These are phyloP conservation scores for Dipodomys stephensi DNA, from an alignment of 2,113 vertebrate genomes.

Conservation along the genomic window DNA sequence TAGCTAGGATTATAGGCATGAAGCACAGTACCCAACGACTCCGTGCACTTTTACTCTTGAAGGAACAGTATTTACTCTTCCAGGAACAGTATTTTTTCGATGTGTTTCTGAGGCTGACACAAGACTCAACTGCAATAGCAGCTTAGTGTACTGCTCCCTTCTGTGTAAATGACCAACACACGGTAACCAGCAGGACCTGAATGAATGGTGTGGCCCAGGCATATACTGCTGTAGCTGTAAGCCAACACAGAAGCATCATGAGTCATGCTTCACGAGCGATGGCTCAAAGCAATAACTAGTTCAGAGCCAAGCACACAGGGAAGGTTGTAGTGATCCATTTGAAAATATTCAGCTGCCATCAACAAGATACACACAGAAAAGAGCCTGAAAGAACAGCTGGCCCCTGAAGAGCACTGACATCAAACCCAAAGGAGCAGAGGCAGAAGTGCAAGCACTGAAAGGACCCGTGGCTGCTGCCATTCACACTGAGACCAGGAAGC, in stretches of 20 bases:
- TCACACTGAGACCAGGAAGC: no score
- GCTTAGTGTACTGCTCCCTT: neutral
- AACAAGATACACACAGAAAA: neutral
- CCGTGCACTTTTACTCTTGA: no score
- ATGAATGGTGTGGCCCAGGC: accelerated
- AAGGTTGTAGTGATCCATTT: neutral
- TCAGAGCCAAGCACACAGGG: neutral
- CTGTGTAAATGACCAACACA: neutral
- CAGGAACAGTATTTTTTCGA: neutral
- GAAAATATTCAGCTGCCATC: neutral
- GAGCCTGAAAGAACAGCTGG: neutral
- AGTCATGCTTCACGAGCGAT: neutral
- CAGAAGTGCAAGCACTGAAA: neutral
- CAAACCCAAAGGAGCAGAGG: accelerated
- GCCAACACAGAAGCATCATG: neutral
- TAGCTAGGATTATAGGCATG: no score
- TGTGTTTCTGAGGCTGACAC: neutral
- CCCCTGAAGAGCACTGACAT: neutral
- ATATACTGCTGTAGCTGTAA: no score
- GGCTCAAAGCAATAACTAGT: neutral
- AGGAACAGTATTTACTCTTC: no score
- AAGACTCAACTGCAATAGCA: neutral
- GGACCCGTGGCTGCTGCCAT: neutral
- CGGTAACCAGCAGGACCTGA: neutral
- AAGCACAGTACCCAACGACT: no score